Evolutionary conservation across 2,113 vertebrate species (phyloP).

Genomic region (Platysteira castanea): DNA sequence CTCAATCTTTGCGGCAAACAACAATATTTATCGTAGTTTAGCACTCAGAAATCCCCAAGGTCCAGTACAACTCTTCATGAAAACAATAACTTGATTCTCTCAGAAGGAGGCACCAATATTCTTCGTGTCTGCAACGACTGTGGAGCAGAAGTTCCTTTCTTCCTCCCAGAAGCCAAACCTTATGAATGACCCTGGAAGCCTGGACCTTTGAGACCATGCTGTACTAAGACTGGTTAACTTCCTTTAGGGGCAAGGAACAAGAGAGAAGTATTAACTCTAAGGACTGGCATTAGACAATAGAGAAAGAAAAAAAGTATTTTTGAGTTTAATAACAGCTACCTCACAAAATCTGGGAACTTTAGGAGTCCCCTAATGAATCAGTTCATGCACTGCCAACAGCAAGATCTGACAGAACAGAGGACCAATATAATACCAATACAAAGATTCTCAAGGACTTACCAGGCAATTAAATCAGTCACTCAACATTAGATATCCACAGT

Average conservation of each 20-base stretch:
- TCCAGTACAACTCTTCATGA: not conserved
- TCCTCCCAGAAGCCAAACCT: not conserved
- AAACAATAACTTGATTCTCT: not conserved
- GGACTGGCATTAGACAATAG: not conserved
- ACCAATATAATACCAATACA: not conserved
- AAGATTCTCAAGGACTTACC: not conserved
- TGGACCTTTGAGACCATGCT: not conserved
- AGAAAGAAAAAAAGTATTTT: not conserved
- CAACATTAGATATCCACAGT: not conserved
- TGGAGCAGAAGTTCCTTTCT: not conserved
- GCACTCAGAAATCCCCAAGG: not conserved
- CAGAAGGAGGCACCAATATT: not conserved
- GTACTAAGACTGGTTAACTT: not conserved
- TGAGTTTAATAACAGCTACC: not conserved
- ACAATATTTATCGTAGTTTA: not conserved
- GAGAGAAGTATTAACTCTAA: not conserved
- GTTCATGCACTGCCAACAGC: not conserved
- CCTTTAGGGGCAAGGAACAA: not conserved
- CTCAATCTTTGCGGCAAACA: not conserved
- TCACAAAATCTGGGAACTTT: not conserved
- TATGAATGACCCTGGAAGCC: not conserved
- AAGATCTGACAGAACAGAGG: not conserved
- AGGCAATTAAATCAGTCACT: not conserved
- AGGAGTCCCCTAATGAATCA: not conserved
- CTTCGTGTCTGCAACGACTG: rapidly evolving